phyloP scores from a whole-genome alignment of 2,113 vertebrate genomes.

The Ciconia stormi region DNA sequence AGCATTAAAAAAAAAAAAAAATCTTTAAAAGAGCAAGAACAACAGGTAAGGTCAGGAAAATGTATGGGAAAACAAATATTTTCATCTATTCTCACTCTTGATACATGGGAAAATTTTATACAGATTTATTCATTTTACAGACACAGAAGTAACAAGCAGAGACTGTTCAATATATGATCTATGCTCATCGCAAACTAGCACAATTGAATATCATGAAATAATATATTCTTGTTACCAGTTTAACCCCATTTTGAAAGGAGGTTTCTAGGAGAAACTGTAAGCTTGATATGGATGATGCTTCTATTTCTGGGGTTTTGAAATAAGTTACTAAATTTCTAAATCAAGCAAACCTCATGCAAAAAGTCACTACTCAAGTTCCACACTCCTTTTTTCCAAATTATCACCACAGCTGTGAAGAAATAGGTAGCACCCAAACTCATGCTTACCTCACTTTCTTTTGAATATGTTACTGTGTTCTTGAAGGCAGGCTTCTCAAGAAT shows the following conservation, averaged over 20 bases:
- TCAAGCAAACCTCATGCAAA: background rate
- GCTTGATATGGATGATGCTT: background rate
- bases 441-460: constrained; percentile 28
- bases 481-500: constrained; percentile 12
- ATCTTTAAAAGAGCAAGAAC: background rate
- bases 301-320: background rate
- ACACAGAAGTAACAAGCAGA: background rate
- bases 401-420: background rate
- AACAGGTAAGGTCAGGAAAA: background rate
- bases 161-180: background rate
- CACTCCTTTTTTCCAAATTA: background rate
- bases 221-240: background rate
- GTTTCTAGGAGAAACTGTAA: background rate
- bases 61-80: background rate
- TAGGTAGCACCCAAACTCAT: background rate
- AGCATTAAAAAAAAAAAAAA: background rate
- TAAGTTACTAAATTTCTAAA: background rate
- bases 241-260: background rate
- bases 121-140: background rate
- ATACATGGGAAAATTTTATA: background rate
- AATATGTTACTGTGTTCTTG: background rate
- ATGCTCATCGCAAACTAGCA: background rate
- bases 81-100: background rate
- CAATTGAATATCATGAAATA: background rate
- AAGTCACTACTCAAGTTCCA: background rate